These are phyloP conservation scores for Petaurus breviceps DNA, from an alignment of 2,113 vertebrate species.

Conservation along the genomic window DNA sequence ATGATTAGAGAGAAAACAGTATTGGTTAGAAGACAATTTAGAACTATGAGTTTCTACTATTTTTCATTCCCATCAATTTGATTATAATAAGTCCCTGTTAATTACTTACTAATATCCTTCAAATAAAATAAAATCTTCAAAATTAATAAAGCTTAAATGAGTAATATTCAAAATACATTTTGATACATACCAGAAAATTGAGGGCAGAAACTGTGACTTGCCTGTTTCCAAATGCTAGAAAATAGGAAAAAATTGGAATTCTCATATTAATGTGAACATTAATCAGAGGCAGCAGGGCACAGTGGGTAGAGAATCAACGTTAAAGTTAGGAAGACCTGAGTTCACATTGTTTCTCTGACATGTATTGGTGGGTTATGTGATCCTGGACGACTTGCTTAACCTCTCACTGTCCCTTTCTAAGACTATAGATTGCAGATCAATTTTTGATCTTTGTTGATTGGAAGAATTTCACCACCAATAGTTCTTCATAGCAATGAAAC, in stretches of 20 bases:
- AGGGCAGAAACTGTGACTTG: slow-evolving; percentile 84
- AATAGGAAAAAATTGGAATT: slow-evolving; percentile 55
- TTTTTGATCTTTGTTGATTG: neutral
- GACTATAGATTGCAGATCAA: neutral
- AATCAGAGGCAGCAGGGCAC: neutral
- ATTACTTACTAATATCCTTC: slow-evolving; percentile 6
- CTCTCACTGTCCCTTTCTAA: neutral
- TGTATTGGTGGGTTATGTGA: neutral
- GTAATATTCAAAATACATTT: neutral
- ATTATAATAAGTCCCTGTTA: neutral
- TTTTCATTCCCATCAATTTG: neutral
- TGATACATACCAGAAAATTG: slow-evolving; percentile 86
- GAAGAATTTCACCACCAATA: neutral
- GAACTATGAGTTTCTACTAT: neutral
- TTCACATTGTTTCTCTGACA: neutral
- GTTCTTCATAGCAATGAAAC: neutral
- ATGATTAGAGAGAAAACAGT: neutral
- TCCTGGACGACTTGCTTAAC: neutral
- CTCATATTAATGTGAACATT: neutral
- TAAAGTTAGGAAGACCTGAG: neutral
- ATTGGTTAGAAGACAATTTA: neutral
- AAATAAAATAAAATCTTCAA: neutral
- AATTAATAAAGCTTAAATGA: neutral
- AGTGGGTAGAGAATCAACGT: neutral
- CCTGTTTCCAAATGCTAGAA: slow-evolving; percentile 85